Base-by-base conservation (phyloP, 2,113 vertebrate species). In the Anolis sagrei region DNA sequence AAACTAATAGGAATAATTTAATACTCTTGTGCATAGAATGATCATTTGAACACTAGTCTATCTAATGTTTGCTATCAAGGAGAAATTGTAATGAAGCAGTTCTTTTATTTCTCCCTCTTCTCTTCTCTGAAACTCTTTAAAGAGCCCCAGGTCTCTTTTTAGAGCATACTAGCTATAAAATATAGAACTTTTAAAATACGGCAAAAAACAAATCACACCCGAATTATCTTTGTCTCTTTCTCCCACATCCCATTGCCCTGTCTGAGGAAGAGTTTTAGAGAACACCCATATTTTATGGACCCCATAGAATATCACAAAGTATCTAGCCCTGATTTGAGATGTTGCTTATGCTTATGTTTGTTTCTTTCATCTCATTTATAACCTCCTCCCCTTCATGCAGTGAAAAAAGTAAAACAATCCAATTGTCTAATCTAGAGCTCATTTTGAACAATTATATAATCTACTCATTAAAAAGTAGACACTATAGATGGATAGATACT, bases 11-110 rank as follows among this genome's bases (percentile, higher is more conserved):
- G 61, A 77, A 77, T 36, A 27, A 68, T 66, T 66, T 77, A 51
- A 27, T 0, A n/a, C 0, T 2, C 61, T 1, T 9, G 3, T 58
- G 14, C 29, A 88, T 0, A 62, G 58, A 82, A 83, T 9, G 1
- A 66, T 72, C 3, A 25, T 27, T 16, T 79, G 66, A 81, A 2
- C 27, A 77, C 82, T 51, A 34, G 18, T 77, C 27, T 48, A 69
- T 66, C 19, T 77, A 27, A 75, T 69, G 2, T 36, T 84, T 76
- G 3, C 84, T 75, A 72, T 39, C n/a, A 85, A 61, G 44, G 11
- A 66, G 39, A 3, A 34, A 74, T 36, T 3, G 0, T 61, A 85
- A 86, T 80, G 27, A 85, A 91, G 83, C 11, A 75, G 23, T 39
- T 0, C 0, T 34, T 79, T 82, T 0, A 1, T 89, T 87, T 29